Evolutionary conservation across 2,797 vertebrate genomes (phyloP), one percentile per base, ranked within the genome.

Genomic region (Fringilla coelebs): DNA sequence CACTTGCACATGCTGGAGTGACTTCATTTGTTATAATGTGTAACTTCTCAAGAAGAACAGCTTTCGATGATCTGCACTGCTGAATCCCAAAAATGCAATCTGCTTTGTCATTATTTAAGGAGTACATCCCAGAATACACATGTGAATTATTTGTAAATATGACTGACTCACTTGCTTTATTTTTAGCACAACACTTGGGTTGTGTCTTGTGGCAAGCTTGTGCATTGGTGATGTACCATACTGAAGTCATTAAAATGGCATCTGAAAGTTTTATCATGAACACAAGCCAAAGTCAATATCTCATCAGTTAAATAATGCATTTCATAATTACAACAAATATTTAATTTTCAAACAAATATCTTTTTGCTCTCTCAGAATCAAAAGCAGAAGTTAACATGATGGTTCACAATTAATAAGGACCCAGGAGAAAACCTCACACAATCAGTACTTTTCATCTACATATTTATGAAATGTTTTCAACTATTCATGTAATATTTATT

Each of bases 381-480:
- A 84, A 85, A 57, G 70, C 84, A 86, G 79, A 95, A 76, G 93
- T 93, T 84, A 79, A 84, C 85, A 88, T 36, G n/a, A 85, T 70
- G 55, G 89, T 65, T 95, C 89, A 82, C 94, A 96, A 96, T 97
- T 97, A 97, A 86, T 80, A 91, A 94, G 61, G 93, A 93, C 94
- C 83, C 96, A 79, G 65, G 97, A 96, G 96, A 94, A 90, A 96
- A 85, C 68, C 52, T 89, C 93, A 78, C 67, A 94, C 77, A 74
- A 95, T 96, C 54, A 34, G 96, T 91, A 92, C 89, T 96, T 94
- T 96, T 96, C 95, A 97, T 96, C 94, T 97, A 76, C 96, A 95
- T 96, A 97, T 97, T 97, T 95, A 96, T 95, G 86, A 95, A 90
- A 93, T 70, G 31, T 63, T 63, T 96, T 96, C 89, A 88, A 95